Evolutionary conservation across 2,113 vertebrate genomes (phyloP).

Genomic region (Solea senegalensis): DNA sequence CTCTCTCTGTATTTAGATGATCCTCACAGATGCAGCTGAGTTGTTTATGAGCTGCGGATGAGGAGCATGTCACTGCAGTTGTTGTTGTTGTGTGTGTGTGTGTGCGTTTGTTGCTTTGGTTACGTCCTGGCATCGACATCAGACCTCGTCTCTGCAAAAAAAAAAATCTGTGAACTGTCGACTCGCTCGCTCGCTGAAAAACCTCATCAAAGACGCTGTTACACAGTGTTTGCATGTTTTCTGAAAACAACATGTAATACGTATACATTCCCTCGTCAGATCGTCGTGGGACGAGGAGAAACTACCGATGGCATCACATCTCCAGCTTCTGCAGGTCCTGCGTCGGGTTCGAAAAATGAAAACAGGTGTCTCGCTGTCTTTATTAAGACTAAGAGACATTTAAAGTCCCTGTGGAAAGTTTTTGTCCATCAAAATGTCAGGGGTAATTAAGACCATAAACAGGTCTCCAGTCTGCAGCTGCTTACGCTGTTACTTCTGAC

Average conservation of each 20-base stretch:
- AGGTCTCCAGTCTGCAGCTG: neutral
- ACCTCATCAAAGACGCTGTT: neutral
- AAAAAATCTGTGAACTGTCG: neutral
- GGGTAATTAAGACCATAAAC: neutral
- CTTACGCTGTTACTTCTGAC: neutral
- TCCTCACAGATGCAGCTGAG: conserved; percentile 33
- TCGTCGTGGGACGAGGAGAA: too few species aligned
- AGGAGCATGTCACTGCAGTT: conserved; percentile 48
- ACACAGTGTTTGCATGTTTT: too few species aligned
- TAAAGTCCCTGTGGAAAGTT: conserved; percentile 2
- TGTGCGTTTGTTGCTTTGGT: conserved; percentile 52
- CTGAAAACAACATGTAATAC: neutral
- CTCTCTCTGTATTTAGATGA: conserved; percentile 28
- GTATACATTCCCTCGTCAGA: neutral
- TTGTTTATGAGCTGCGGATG: conserved; percentile 60
- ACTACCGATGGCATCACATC: neutral
- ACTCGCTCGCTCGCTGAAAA: neutral
- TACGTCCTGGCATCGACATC: conserved; percentile 52
- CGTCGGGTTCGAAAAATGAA: neutral
- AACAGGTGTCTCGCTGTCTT: neutral
- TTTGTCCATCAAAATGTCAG: neutral
- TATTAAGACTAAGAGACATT: neutral
- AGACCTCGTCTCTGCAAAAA: conserved; percentile 35
- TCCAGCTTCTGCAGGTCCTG: neutral
- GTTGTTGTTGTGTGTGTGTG: conserved; percentile 24